Conservation (phyloP, 2,888 invertebrate species). For the Acanthosepion pharaonis region DNA sequence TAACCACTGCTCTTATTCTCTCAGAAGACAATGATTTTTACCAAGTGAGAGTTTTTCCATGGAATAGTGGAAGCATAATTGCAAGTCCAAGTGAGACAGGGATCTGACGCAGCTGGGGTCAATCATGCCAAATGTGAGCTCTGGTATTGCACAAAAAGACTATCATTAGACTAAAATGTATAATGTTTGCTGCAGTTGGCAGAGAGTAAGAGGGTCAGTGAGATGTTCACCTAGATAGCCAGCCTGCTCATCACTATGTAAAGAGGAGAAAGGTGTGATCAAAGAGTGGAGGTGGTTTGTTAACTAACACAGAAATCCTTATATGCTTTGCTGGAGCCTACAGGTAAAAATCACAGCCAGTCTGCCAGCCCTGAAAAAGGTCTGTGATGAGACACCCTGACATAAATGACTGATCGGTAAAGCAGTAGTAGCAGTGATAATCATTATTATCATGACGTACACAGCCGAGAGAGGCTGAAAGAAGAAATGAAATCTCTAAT, state of each 20-base stretch:
- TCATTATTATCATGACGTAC: background rate
- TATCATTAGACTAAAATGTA: constrained; percentile 33
- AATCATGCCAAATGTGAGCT: background rate
- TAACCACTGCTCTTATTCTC: background rate
- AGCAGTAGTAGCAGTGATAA: background rate
- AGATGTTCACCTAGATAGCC: constrained; percentile 9
- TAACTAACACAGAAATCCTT: background rate
- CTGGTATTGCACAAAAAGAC: background rate
- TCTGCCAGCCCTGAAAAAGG: constrained; percentile 9
- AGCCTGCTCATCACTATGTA: background rate
- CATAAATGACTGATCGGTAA: constrained; percentile 18
- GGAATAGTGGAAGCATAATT: constrained; percentile 6
- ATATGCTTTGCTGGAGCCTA: background rate
- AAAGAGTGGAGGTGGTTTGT: background rate
- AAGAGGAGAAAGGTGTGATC: background rate
- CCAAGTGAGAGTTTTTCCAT: background rate
- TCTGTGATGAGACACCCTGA: constrained; percentile 4
- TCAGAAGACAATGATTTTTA: constrained; percentile 2
- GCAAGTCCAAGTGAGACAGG: constrained; percentile 33
- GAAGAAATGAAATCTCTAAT: background rate
- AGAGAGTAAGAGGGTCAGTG: background rate
- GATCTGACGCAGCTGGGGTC: constrained; percentile 22
- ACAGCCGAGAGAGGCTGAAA: background rate
- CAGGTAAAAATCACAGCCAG: constrained; percentile 33
- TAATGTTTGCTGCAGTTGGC: constrained; percentile 21